Conservation (phyloP, 2,113 vertebrate genomes). For the Heliornis fulica region DNA sequence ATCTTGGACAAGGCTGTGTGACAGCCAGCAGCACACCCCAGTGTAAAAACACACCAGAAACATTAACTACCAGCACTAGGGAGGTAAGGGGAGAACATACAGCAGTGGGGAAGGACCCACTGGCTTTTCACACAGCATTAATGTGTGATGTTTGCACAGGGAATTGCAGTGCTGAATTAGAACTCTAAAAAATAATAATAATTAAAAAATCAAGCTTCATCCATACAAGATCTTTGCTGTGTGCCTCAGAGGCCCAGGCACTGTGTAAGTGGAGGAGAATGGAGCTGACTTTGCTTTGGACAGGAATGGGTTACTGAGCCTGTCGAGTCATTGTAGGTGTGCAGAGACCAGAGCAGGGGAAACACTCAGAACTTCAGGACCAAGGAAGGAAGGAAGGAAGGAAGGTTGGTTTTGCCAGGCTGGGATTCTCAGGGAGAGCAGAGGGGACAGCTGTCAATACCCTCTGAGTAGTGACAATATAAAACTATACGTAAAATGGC, state of each 20-base stretch:
- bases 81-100: background rate
- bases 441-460: background rate
- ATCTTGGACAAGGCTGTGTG: rapidly evolving
- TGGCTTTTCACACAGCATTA: background rate
- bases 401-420: background rate
- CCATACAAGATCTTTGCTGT: background rate
- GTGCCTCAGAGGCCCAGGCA: background rate
- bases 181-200: background rate
- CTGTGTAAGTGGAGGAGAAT: background rate
- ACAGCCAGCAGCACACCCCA: background rate
- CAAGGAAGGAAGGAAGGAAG: background rate
- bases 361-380: background rate
- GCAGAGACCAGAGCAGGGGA: background rate
- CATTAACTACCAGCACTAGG: background rate
- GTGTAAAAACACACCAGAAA: background rate
- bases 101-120: background rate
- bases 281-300: background rate
- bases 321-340: background rate
- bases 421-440: background rate
- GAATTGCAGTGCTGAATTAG: background rate
- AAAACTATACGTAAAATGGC: background rate
- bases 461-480: background rate
- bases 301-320: background rate
- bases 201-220: background rate
- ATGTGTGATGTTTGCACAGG: background rate